Evolutionary conservation across 2,888 invertebrate genomes (phyloP).

Genomic region (Tipula lateralis): DNA sequence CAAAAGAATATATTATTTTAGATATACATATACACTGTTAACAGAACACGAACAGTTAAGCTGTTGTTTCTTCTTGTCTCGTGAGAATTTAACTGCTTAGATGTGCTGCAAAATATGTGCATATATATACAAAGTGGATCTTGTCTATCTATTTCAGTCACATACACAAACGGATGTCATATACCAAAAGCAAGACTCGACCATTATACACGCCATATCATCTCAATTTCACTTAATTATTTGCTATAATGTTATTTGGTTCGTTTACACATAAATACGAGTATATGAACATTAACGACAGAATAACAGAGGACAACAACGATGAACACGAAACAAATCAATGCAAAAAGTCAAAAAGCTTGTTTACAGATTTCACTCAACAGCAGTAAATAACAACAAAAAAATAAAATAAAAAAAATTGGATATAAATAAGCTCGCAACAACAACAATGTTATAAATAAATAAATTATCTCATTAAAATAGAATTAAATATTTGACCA

Average conservation of each 20-base stretch:
- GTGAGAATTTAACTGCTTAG: neutral
- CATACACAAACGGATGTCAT: neutral
- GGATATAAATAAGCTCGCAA: too few species aligned
- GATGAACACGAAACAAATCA: neutral
- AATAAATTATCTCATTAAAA: slow-evolving; percentile 24
- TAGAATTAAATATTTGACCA: slow-evolving; percentile 5
- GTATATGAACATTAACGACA: neutral
- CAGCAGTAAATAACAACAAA: neutral
- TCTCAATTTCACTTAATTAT: neutral
- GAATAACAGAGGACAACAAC: neutral
- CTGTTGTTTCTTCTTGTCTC: neutral
- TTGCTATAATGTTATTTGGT: neutral
- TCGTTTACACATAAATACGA: too few species aligned
- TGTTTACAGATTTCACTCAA: neutral
- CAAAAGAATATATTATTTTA: neutral
- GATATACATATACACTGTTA: neutral
- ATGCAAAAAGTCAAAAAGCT: neutral
- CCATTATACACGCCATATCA: neutral
- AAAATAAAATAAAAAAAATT: neutral
- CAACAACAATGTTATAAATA: neutral
- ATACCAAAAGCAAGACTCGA: neutral
- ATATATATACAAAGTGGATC: neutral
- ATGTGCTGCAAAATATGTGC: neutral
- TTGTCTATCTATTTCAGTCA: neutral
- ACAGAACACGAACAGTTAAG: neutral